Evolutionary conservation across 30 jellyfish, hydroid and myxozoan genomes (phyloP).

Genomic region (Mastigias papua): DNA sequence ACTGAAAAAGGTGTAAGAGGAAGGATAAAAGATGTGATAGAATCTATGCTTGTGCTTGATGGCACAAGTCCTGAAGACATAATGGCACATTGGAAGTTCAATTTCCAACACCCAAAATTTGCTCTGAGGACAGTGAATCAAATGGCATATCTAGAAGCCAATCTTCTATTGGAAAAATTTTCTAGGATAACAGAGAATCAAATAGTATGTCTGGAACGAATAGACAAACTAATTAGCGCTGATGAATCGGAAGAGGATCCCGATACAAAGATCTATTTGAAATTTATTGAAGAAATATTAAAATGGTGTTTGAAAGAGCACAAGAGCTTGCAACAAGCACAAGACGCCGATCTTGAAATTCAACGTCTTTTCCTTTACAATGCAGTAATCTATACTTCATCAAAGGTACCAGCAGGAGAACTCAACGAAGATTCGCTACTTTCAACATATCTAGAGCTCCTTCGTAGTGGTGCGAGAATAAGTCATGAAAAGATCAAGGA

Average conservation of each 20-base stretch:
- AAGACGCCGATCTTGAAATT: conserved; percentile 64
- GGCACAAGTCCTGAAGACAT: not conserved
- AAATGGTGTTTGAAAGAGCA: conserved; percentile 14
- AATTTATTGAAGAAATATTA: not conserved
- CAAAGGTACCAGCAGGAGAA: not conserved
- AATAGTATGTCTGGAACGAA: conserved; percentile 9
- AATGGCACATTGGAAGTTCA: not conserved
- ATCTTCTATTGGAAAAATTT: not conserved
- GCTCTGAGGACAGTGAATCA: conserved; percentile 24
- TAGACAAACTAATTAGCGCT: not conserved
- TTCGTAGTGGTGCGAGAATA: conserved; percentile 32
- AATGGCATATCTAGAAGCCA: conserved; percentile 14
- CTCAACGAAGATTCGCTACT: not conserved
- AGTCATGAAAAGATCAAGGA: conserved; percentile 13
- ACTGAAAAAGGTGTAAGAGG: not conserved
- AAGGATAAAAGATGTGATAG: not conserved
- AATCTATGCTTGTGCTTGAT: not conserved
- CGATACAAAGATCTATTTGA: not conserved
- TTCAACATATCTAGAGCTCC: not conserved
- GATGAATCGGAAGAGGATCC: not conserved
- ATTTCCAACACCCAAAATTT: not conserved
- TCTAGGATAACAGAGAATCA: conserved; percentile 33
- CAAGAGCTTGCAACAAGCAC: conserved; percentile 47
- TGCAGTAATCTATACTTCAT: not conserved
- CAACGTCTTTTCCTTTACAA: conserved; percentile 31